Evolutionary conservation across 2,888 invertebrate species (phyloP).

Genomic region (Dryocosmus kuriphilus): DNA sequence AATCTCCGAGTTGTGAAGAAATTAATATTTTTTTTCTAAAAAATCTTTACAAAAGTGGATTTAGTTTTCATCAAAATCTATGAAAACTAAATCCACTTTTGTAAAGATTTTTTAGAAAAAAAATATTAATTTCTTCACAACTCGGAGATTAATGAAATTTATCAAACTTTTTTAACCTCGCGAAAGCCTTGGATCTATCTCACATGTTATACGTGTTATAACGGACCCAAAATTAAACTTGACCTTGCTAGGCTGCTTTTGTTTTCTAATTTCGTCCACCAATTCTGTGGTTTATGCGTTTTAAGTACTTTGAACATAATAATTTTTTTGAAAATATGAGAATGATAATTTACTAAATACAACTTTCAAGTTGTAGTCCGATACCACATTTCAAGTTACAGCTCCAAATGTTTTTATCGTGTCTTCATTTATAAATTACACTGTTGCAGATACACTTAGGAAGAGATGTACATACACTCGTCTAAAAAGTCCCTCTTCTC

Average conservation of each 20-base stretch:
- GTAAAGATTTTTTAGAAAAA: background rate
- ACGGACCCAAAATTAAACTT: background rate
- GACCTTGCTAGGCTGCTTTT: background rate
- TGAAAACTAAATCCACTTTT: background rate
- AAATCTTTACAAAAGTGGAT: too few relatives aligned
- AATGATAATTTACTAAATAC: background rate
- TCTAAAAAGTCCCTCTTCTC: too few relatives aligned
- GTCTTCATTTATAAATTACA: background rate
- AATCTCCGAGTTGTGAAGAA: background rate
- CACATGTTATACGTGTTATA: background rate
- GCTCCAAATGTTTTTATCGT: background rate
- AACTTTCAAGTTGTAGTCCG: background rate
- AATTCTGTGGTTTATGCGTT: background rate
- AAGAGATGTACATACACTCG: too few relatives aligned
- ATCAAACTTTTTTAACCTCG: background rate
- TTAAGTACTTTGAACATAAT: background rate
- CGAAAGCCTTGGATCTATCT: background rate
- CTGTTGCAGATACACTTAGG: background rate
- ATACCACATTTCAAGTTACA: background rate
- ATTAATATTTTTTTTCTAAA: background rate
- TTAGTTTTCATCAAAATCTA: background rate
- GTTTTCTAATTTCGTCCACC: background rate
- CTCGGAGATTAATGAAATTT: background rate
- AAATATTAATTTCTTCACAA: background rate
- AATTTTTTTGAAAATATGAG: background rate